These are phyloP conservation scores for Aphrophora alni DNA, from an alignment of 2,888 invertebrate genomes.

Conservation along the genomic window DNA sequence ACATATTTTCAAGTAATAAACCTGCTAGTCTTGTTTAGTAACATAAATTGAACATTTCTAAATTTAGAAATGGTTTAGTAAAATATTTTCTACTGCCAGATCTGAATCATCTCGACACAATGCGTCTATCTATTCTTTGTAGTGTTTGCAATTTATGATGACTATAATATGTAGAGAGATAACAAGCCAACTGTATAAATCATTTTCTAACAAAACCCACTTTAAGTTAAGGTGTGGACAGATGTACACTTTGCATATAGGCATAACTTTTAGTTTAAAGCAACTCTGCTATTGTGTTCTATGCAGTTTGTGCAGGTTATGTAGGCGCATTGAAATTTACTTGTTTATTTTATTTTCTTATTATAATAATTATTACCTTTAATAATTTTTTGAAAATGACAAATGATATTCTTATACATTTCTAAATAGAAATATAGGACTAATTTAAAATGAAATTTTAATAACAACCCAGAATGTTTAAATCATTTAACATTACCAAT, in stretches of 20 bases:
- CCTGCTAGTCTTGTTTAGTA: too few relatives aligned
- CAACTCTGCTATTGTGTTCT: background rate
- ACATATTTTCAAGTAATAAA: too few relatives aligned
- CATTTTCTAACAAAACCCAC: slow-evolving; percentile 2
- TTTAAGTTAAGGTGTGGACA: background rate
- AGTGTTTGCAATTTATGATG: background rate
- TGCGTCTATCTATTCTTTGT: background rate
- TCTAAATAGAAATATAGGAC: too few relatives aligned
- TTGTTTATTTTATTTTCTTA: background rate
- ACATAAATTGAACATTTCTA: too few relatives aligned
- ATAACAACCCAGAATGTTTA: too few relatives aligned
- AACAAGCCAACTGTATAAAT: background rate
- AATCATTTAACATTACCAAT: too few relatives aligned
- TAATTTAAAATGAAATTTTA: too few relatives aligned
- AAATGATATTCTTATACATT: too few relatives aligned
- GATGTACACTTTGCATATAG: background rate
- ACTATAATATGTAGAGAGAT: background rate
- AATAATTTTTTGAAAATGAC: too few relatives aligned
- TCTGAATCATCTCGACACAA: background rate
- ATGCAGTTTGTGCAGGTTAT: background rate
- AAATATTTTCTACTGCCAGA: background rate
- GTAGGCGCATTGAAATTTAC: background rate
- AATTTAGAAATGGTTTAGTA: too few relatives aligned
- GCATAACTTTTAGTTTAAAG: background rate
- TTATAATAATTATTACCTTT: too few relatives aligned